Evolutionary conservation across 2,797 vertebrate species (phyloP).

Genomic region (Mormyrops attenuatus): DNA sequence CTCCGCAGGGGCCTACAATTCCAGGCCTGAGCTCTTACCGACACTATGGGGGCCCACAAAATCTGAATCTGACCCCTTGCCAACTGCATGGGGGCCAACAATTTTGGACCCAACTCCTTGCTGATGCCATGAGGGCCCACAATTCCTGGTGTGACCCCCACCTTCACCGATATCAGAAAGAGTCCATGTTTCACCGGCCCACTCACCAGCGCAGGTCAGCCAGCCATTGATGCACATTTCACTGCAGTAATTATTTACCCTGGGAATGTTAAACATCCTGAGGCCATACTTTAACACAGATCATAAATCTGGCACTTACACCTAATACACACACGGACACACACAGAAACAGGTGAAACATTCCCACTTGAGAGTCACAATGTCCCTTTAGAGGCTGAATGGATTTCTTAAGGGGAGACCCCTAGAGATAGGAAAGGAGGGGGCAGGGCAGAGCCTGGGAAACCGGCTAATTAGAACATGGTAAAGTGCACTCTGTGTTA

Average conservation of each 20-base stretch:
- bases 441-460: not conserved
- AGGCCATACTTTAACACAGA: not conserved
- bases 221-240: not conserved
- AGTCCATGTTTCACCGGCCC: not conserved
- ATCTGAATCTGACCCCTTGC: too few species aligned
- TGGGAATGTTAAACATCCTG: not conserved
- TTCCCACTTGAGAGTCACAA: not conserved
- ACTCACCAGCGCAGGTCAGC: not conserved
- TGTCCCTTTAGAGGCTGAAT: not conserved
- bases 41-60: too few species aligned
- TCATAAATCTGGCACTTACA: constrained; percentile 1
- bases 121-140: not conserved
- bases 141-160: not conserved
- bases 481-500: not conserved
- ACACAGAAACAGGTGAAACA: constrained; percentile 12
- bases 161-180: not conserved
- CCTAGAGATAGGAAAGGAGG: not conserved
- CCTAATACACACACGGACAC: constrained; percentile 22
- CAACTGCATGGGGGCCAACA: not conserved
- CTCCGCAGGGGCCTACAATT: too few species aligned
- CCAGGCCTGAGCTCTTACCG: not conserved
- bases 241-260: constrained; percentile 9
- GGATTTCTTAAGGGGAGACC: not conserved
- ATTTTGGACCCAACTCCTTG: not conserved
- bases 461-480: not conserved